phyloP scores from a whole-genome alignment of 2,113 vertebrate genomes.

The Anoplopoma fimbria region DNA sequence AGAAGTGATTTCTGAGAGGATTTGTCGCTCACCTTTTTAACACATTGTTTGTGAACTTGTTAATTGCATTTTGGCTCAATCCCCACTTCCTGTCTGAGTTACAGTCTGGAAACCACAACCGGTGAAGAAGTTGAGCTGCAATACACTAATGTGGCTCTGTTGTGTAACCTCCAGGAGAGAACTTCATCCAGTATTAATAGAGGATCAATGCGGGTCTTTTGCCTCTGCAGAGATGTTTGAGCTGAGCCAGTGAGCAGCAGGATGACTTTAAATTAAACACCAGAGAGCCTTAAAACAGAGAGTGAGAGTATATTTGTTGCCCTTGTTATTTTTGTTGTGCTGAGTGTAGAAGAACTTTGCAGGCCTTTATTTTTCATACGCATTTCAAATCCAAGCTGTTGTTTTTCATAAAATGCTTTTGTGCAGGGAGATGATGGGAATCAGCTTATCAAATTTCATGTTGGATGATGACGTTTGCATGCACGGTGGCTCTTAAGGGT shows the following conservation, averaged over 20 bases:
- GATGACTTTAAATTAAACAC: background rate
- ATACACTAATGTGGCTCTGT: background rate
- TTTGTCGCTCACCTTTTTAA: background rate
- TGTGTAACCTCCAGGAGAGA: background rate
- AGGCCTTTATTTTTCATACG: too few species aligned
- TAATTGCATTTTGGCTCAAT: background rate
- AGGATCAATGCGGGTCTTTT: background rate
- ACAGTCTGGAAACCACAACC: background rate
- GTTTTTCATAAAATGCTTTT: too few species aligned
- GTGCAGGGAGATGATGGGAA: too few species aligned
- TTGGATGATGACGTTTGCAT: too few species aligned
- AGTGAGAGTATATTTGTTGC: background rate
- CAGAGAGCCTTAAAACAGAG: background rate
- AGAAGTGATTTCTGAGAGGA: background rate
- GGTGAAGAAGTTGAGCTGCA: background rate
- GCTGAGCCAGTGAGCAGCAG: background rate
- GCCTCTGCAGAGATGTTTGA: background rate
- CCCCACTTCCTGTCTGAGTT: background rate
- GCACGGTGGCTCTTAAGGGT: too few species aligned
- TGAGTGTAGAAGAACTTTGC: too few species aligned
- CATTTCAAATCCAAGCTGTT: too few species aligned
- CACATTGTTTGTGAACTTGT: conserved; percentile 3
- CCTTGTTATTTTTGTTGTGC: background rate
- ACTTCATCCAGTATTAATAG: background rate
- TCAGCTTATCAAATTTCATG: too few species aligned